Evolutionary conservation across 1,140 invertebrate species (phyloP).

Genomic region (Drepana arcuata): DNA sequence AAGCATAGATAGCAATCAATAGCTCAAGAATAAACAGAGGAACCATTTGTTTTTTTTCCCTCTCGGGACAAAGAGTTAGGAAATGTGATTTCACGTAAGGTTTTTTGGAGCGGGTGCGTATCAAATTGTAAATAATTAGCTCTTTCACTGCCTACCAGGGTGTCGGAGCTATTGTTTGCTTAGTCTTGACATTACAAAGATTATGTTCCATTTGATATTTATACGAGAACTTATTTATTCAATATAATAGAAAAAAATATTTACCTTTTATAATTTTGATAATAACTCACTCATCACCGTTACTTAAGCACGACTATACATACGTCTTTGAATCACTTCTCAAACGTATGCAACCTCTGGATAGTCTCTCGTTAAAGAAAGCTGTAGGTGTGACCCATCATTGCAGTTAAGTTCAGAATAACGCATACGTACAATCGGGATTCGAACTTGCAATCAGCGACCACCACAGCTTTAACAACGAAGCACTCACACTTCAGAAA

Average conservation of each 20-base stretch:
- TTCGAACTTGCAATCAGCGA: too few species aligned
- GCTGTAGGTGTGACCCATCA: too few species aligned
- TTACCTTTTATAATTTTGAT: neutral
- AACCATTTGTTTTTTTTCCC: conserved; percentile 33
- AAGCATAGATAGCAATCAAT: conserved; percentile 23
- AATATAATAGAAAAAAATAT: neutral
- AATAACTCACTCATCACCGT: neutral
- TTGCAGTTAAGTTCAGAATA: too few species aligned
- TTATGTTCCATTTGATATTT: conserved; percentile 30
- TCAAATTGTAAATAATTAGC: conserved; percentile 64
- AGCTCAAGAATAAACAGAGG: conserved; percentile 21
- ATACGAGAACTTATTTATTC: conserved; percentile 1
- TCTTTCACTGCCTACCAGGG: conserved; percentile 46
- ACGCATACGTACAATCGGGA: too few species aligned
- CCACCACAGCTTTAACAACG: too few species aligned
- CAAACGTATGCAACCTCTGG: too few species aligned
- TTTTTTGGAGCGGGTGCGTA: conserved; percentile 52
- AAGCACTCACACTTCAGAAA: too few species aligned
- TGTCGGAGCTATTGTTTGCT: conserved; percentile 47
- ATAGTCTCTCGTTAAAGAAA: too few species aligned
- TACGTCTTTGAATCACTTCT: neutral
- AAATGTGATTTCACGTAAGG: conserved; percentile 60
- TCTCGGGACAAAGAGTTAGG: conserved; percentile 41
- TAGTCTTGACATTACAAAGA: conserved; percentile 31
- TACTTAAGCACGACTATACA: neutral